Conservation (phyloP, 2,113 vertebrate species). For the Neopipo cinnamomea region DNA sequence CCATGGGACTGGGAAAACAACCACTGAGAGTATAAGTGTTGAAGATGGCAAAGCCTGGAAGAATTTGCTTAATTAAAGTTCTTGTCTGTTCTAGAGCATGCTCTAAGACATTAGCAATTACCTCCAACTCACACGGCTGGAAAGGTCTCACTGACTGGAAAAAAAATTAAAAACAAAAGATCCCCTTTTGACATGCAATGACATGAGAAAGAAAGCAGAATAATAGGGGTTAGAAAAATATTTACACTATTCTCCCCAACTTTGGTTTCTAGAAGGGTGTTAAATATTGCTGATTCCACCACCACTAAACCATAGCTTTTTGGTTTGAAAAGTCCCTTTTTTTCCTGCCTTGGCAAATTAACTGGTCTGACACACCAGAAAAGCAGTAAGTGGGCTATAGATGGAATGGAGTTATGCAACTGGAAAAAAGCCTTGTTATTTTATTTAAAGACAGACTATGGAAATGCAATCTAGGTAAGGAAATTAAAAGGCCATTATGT, state of each 20-base stretch:
- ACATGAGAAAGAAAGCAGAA: background rate
- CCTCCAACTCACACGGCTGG: background rate
- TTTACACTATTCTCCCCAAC: background rate
- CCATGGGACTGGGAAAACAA: background rate
- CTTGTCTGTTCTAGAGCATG: background rate
- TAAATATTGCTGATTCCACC: background rate
- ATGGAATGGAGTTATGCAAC: background rate
- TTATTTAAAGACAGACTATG: background rate
- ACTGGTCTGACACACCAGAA: background rate
- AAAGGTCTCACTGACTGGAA: background rate
- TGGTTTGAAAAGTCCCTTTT: background rate
- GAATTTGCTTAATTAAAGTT: constrained; percentile 18
- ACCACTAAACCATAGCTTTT: background rate
- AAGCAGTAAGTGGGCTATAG: background rate
- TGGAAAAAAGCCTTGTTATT: background rate
- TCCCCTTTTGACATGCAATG: background rate
- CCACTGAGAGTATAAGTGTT: background rate
- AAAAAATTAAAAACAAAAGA: background rate
- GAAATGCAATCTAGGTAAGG: background rate
- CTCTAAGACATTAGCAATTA: background rate
- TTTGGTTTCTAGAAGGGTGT: background rate
- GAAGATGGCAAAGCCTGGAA: background rate
- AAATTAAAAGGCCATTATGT: background rate
- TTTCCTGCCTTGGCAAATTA: background rate
- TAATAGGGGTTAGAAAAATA: background rate